Evolutionary conservation across 92 coral and sea anemone species (phyloP).

Genomic region (Plumapathes pennacea): DNA sequence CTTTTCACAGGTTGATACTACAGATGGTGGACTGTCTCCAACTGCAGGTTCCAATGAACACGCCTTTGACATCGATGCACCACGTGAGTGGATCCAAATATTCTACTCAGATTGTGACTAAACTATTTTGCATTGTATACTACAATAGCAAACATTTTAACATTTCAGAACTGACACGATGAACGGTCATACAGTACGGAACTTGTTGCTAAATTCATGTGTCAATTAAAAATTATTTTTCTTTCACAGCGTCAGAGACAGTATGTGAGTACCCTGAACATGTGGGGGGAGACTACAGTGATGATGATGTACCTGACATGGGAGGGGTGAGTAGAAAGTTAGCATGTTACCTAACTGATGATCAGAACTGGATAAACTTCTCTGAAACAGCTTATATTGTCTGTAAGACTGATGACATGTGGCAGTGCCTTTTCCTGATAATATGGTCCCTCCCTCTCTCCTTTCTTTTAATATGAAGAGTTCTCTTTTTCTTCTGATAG

Average conservation of each 20-base stretch:
- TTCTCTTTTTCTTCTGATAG: slow-evolving; percentile 11
- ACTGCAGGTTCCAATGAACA: slow-evolving; percentile 59
- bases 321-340: slow-evolving; percentile 49
- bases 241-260: slow-evolving; percentile 36
- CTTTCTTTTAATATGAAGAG: too few relatives aligned
- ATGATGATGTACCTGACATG: slow-evolving; percentile 62
- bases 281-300: slow-evolving; percentile 65
- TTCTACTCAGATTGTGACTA: too few relatives aligned
- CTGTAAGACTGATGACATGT: too few relatives aligned
- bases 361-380: too few relatives aligned
- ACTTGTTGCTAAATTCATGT: background rate
- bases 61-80: slow-evolving; percentile 89
- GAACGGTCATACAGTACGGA: background rate
- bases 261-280: slow-evolving; percentile 60
- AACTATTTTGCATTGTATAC: background rate
- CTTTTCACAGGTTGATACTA: slow-evolving; percentile 29
- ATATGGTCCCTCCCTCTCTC: too few relatives aligned
- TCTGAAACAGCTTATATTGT: too few relatives aligned
- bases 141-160: background rate
- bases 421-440: too few relatives aligned
- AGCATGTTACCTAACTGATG: too few relatives aligned
- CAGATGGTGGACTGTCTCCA: slow-evolving; percentile 33
- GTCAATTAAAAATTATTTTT: background rate
- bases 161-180: background rate
- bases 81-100: slow-evolving; percentile 71